Base-by-base conservation (phyloP, 2,888 invertebrate species). In the Pinctada fucata region DNA sequence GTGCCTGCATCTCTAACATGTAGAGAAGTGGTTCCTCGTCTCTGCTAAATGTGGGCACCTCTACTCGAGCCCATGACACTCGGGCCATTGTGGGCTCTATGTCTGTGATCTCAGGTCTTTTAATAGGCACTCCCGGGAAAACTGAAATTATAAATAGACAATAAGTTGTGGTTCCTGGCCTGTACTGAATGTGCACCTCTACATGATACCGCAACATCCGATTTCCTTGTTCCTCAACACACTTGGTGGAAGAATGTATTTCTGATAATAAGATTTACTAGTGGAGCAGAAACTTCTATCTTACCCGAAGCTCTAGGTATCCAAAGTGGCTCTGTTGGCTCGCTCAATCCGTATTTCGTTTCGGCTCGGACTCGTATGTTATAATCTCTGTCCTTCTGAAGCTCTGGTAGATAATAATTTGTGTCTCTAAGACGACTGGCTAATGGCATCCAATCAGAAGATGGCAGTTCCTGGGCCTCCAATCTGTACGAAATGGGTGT, bases 301-400 rank as follows among this genome's bases (percentile, higher is more conserved):
- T 16, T 81, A 90, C 90, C 86, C 84, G 79, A 86, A 16, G 90
- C 90, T 74, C 89, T 87, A 3, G 88, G 89, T 66, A 90, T 81
- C 88, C 89, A 90, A 45, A 90, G 96, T 91, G 95, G 96, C 1
- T 98, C 97, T 76, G 98, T 98, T 0, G 99, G 99, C 91, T 99
- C 99, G 93, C 97, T 97, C 84, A 98, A 95, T 71, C 99, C 99
- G 92, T 96, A 97, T 92, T 97, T 97, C 93, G 99, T 99, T 92
- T 98, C 98, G 3, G 99, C 99, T 58, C 99, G 95, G 58, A 99
- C 95, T 81, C 99, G 95, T 94, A 99, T 97, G 93, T 96, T 96
- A 93, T 99, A 99, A 93, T 99, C 98, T 84, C 97, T 95, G 94
- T 97, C 97, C 1, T 98, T 97, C 90, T 97, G 96, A 82, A 99